Evolutionary conservation across 1,140 invertebrate genomes (phyloP), one percentile per base, ranked within the genome.

Genomic region (Euborellia annulipes): DNA sequence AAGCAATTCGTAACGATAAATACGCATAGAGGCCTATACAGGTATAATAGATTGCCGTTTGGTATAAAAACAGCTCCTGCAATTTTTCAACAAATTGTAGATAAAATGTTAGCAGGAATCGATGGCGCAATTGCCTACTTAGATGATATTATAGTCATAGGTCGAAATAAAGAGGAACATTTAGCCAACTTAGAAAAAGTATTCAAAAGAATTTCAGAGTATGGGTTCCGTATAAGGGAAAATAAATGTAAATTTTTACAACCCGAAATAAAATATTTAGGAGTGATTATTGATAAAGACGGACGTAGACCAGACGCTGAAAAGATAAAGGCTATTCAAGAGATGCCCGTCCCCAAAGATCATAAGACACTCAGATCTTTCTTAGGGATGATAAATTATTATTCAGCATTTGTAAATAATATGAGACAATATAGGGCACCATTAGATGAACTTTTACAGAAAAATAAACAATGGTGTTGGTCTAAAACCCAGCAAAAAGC

Each of bases 81-180:
- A 13, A 62, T 60, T 43, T 67, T 66, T 50, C 62, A 65, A 49
- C 49, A 53, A 27, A 56, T 57, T 3, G 66, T 69, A 45, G 58
- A 64, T 44, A 39, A 56, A 3, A 39, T 59, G 22, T 42, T 67
- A 16, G 7, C 45, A 18, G 58, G 54, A 50, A 43, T 53, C 34
- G 30, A 42, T 40, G n/a, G n/a, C 11, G 46, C 47, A 23, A 36
- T 55, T 14, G 43, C n/a, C 23, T 55, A 50, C 53, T 51, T 62
- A 2, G 64, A 65, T 51, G 63, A 66, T 45, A 56, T 65, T 21
- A 47, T 61, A 7, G 46, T 60, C n/a, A 53, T 50, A 13, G 60
- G 54, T 14, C 30, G 18, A 19, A 50, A 36, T 17, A 49, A 52
- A n/a, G 39, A 47, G 13, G 50, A 57, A 40, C 61, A 62, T 51